These are phyloP conservation scores for Mus caroli DNA, from an alignment of 2,797 vertebrate species.

Conservation along the genomic window DNA sequence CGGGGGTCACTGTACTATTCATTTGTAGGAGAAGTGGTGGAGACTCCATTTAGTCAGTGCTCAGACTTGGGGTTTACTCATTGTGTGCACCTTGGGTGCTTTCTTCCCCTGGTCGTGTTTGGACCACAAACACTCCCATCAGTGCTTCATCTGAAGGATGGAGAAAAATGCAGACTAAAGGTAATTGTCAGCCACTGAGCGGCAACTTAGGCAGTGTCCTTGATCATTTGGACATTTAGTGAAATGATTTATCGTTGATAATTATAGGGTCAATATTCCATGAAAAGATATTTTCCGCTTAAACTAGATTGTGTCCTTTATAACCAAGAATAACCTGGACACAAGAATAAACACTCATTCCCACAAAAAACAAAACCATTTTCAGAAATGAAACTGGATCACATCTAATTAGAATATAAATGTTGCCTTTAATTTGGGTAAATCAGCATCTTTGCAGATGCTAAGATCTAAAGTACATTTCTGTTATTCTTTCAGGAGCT, in stretches of 20 bases:
- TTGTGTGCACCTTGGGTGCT: neutral
- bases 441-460: neutral
- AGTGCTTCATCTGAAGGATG: neutral
- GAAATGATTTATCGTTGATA: neutral
- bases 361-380: conserved; percentile 11
- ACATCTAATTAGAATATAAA: conserved; percentile 54
- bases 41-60: neutral
- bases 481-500: neutral
- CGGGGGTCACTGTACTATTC: neutral
- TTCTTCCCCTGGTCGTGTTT: neutral
- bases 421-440: neutral
- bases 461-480: neutral
- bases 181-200: neutral
- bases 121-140: neutral
- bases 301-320: neutral
- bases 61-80: neutral
- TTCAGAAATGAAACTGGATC: neutral
- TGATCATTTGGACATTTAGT: neutral
- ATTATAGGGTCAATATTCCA: neutral
- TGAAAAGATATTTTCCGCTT: neutral
- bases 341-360: neutral
- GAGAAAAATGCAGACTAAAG: neutral
- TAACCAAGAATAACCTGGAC: conserved; percentile 12
- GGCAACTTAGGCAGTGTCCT: neutral
- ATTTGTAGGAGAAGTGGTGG: neutral